phyloP scores from a whole-genome alignment of 2,113 vertebrate genomes.

The Tragelaphus buxtoni region DNA sequence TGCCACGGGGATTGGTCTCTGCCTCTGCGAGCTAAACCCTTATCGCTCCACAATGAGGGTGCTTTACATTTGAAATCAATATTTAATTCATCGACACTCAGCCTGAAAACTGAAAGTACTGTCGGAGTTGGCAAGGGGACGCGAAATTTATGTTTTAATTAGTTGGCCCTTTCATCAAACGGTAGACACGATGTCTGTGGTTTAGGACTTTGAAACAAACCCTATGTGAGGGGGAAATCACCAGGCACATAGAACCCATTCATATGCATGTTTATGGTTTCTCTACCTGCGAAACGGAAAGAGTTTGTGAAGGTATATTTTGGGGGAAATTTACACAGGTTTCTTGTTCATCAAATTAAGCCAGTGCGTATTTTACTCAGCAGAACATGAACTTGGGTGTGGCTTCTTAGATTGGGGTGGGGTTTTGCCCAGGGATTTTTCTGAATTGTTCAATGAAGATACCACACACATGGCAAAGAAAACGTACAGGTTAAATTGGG shows the following conservation, averaged over 20 bases:
- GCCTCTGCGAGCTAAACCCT: not conserved
- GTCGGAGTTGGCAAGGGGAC: constrained; percentile 73
- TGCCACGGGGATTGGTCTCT: not conserved
- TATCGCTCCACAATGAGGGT: not conserved
- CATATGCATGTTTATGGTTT: constrained; percentile 80
- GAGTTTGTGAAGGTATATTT: constrained; percentile 73
- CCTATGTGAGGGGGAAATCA: constrained; percentile 71
- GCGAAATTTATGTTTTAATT: constrained; percentile 83
- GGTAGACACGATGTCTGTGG: constrained; percentile 82
- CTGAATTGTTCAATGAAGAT: constrained; percentile 63
- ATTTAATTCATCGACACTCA: constrained; percentile 58
- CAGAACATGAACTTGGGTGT: not conserved
- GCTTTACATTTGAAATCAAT: constrained; percentile 46
- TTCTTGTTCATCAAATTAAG: constrained; percentile 64
- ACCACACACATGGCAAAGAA: constrained; percentile 58
- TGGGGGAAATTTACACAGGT: constrained; percentile 57
- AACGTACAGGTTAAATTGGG: constrained; percentile 66
- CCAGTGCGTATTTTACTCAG: constrained; percentile 44
- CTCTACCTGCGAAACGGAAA: constrained; percentile 78
- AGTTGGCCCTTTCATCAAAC: constrained; percentile 81
- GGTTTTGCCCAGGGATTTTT: constrained; percentile 39
- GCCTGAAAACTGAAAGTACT: constrained; percentile 65
- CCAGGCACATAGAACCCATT: constrained; percentile 81
- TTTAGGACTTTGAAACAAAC: constrained; percentile 82
- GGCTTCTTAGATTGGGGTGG: not conserved